These are phyloP conservation scores for Idris sp. DNA, from an alignment of 1,140 invertebrate genomes.

Conservation along the genomic window DNA sequence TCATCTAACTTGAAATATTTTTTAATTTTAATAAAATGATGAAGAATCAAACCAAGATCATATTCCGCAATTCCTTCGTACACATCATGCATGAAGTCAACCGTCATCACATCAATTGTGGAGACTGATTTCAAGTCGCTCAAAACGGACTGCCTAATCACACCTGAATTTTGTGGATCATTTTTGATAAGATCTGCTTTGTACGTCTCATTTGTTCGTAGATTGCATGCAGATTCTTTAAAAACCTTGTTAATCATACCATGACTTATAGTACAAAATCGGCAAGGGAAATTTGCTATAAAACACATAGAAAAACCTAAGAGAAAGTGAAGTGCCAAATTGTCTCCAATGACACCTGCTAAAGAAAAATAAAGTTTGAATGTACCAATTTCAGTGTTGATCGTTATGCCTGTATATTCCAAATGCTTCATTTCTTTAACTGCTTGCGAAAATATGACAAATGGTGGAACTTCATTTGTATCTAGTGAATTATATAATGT, in stretches of 20 bases:
- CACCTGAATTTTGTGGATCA: slow-evolving; percentile 11
- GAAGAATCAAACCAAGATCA: slow-evolving; percentile 26
- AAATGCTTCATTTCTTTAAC: slow-evolving; percentile 46
- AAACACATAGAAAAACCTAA: slow-evolving; percentile 47
- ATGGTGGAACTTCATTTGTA: slow-evolving; percentile 8
- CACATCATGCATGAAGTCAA: slow-evolving; percentile 33
- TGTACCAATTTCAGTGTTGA: slow-evolving; percentile 16
- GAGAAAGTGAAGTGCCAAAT: slow-evolving; percentile 47
- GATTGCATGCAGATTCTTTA: slow-evolving; percentile 26
- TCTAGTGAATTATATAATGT: slow-evolving; percentile 45
- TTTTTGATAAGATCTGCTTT: slow-evolving; percentile 8
- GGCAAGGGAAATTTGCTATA: slow-evolving; percentile 30
- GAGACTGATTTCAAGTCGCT: slow-evolving; percentile 20
- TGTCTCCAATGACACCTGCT: slow-evolving; percentile 35
- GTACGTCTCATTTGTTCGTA: slow-evolving; percentile 34
- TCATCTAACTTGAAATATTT: slow-evolving; percentile 11
- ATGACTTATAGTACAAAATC: slow-evolving; percentile 33
- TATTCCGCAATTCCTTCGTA: slow-evolving; percentile 19
- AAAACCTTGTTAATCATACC: slow-evolving; percentile 25
- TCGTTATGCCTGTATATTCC: slow-evolving; percentile 25
- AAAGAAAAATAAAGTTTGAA: slow-evolving; percentile 42
- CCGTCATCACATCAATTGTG: slow-evolving; percentile 16
- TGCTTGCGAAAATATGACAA: slow-evolving; percentile 33
- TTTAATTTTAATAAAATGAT: slow-evolving; percentile 17
- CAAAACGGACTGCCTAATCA: slow-evolving; percentile 18